Base-by-base conservation (phyloP, 2,113 vertebrate genomes). In the Bujurquina vittata region DNA sequence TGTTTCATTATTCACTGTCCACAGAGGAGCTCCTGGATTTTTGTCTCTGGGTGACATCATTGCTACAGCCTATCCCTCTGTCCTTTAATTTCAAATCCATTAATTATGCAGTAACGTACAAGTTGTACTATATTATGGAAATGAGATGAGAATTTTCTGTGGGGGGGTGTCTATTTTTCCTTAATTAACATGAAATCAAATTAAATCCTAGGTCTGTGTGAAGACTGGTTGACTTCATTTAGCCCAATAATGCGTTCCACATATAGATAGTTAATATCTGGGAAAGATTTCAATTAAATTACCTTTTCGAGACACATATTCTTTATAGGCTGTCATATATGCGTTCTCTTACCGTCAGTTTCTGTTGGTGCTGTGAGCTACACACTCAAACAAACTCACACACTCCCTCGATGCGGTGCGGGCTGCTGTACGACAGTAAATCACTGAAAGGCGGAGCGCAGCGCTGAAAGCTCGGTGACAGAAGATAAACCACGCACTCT, bases 401-500 rank as follows among this genome's bases (percentile, higher is more conserved):
- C 43, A 61, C 59, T 73, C 83, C 52, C 23, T 57, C 75, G 2
- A 49, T 57, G 85, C 79, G 26, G 88, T 75, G 90, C 87, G 61
- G 74, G 87, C 90, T 49, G 73, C 84, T 81, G 82, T 65, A 52
- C 33, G 85, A 92, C 90, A 83, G 90, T 95, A 95, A 95, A 95
- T 95, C 93, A 92, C 23, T 58, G 80, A 77, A 40, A 90, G 90
- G 90, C 91, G 86, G 85, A 84, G 84, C 63, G 62, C 75, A 0
- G 69, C 14, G 37, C 88, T 86, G 90, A 92, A 88, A 90, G 88
- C 88, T 89, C 86, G 15, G 58, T 91, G 94, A 94, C 93, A 93
- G 92, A 79, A 91, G 89, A 95, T 95, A 95, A 95, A 94, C 91
- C 90, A 93, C 77, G 69, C 63, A 79, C 81, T 56, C 31, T 55